phyloP scores from a whole-genome alignment of 2,113 vertebrate genomes.

The Corythoichthys intestinalis region DNA sequence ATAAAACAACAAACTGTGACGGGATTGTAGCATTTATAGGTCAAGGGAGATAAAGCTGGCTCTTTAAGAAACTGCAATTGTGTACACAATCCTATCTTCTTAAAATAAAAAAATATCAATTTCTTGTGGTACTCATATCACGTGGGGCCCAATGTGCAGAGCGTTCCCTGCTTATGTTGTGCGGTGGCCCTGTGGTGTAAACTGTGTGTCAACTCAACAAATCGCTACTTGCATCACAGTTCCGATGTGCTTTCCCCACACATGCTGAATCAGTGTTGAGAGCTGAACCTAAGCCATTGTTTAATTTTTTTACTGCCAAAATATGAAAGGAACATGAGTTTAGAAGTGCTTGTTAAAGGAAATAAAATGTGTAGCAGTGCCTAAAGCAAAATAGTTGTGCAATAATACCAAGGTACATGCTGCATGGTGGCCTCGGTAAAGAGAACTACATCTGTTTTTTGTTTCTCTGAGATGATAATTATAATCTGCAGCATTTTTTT shows the following conservation, averaged over 20 bases:
- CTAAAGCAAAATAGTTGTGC: constrained; percentile 57
- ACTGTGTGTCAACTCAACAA: no score
- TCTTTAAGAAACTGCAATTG: no score
- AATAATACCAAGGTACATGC: constrained; percentile 48
- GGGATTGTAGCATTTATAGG: no score
- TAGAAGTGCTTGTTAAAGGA: constrained; percentile 49
- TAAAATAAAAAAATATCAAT: no score
- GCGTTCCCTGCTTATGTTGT: no score
- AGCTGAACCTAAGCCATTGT: neutral
- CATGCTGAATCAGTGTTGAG: neutral
- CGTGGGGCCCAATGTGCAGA: no score
- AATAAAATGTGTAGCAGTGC: constrained; percentile 44
- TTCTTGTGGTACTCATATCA: no score
- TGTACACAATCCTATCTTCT: no score
- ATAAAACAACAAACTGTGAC: no score
- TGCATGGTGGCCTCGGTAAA: constrained; percentile 55
- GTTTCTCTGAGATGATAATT: constrained; percentile 63
- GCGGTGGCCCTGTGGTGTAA: no score
- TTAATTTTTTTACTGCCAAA: constrained; percentile 21
- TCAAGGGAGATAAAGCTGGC: no score
- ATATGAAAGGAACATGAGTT: constrained; percentile 24
- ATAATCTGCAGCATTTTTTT: constrained; percentile 46
- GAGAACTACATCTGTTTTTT: constrained; percentile 66
- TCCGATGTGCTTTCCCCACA: neutral
- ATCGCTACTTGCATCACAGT: no score